Evolutionary conservation across 2,797 vertebrate species (phyloP).

Genomic region (Coracias cyanogaster): DNA sequence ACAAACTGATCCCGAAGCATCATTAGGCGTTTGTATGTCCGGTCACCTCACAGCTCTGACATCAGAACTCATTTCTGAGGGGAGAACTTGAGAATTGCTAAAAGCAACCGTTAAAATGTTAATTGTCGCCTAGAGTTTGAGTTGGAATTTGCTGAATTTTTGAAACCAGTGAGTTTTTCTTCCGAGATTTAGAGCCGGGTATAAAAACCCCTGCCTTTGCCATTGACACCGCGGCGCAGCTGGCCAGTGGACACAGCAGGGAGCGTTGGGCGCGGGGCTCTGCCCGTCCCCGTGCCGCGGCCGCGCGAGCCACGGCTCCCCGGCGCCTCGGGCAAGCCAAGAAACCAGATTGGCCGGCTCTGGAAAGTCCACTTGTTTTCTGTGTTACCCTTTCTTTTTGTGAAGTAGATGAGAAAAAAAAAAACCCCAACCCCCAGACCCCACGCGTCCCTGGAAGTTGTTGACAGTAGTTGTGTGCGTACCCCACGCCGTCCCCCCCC

Average conservation of each 20-base stretch:
- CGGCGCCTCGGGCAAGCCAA: neutral
- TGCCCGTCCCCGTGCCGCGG: neutral
- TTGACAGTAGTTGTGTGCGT: constrained; percentile 64
- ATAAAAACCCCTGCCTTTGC: constrained; percentile 67
- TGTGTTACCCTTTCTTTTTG: constrained; percentile 33
- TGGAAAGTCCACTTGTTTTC: neutral
- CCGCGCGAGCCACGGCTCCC: neutral
- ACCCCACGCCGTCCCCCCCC: neutral
- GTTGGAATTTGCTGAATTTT: constrained; percentile 75
- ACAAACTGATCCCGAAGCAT: constrained; percentile 93
- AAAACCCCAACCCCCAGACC: neutral
- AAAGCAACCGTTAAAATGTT: constrained; percentile 74
- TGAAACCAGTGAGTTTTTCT: constrained; percentile 60
- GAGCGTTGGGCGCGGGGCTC: neutral
- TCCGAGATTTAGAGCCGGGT: constrained; percentile 71
- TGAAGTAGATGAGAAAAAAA: constrained; percentile 18
- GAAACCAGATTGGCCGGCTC: neutral
- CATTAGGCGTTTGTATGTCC: constrained; percentile 81
- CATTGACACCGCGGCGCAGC: constrained; percentile 51
- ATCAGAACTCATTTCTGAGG: constrained; percentile 69
- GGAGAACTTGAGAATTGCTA: constrained; percentile 67
- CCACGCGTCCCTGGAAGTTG: constrained; percentile 42
- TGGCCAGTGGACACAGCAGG: constrained; percentile 19
- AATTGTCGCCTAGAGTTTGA: constrained; percentile 76
- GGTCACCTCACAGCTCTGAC: constrained; percentile 73